A percentile compares a stretch with the other conserved stretches of the same genome.
Conservation (phyloP, 2,888 invertebrate genomes). For the Himalopsyche tibetana region DNA sequence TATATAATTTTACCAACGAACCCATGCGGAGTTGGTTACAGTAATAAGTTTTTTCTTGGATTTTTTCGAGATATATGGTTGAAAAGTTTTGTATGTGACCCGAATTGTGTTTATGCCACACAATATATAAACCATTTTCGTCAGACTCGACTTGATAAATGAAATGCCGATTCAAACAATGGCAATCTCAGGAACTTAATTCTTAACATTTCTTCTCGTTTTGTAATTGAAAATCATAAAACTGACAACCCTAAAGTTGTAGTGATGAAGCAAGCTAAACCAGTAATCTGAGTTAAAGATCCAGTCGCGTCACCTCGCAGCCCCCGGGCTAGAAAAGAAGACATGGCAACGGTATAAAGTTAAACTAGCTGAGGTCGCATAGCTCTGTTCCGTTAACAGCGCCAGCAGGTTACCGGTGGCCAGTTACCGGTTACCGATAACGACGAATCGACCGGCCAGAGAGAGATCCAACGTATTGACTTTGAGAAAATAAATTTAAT, state of each 20-base stretch:
- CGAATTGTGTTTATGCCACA: no score
- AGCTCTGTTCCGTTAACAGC: slow-evolving; percentile 35
- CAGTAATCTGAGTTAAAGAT: not conserved
- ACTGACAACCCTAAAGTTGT: not conserved
- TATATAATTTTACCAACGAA: no score
- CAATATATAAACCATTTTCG: no score
- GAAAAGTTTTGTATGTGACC: no score
- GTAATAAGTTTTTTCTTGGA: no score
- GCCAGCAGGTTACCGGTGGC: not conserved
- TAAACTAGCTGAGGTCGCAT: slow-evolving; percentile 32
- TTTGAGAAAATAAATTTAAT: not conserved
- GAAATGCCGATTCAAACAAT: no score
- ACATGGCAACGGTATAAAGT: slow-evolving; percentile 37
- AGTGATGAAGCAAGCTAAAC: slow-evolving; percentile 1
- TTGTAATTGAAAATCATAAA: no score
- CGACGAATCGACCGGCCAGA: not conserved
- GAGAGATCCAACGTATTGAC: not conserved
- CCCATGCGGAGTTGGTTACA: no score
- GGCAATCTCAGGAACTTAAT: no score
- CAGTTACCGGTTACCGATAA: not conserved
- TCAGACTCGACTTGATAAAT: no score
- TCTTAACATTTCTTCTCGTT: no score
- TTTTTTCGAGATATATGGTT: no score
- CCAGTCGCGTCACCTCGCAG: not conserved
- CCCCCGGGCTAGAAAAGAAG: slow-evolving; percentile 19